Evolutionary conservation across 2,113 vertebrate genomes (phyloP), one percentile per base, ranked within the genome.

Genomic region (Diphyllodes magnificus): DNA sequence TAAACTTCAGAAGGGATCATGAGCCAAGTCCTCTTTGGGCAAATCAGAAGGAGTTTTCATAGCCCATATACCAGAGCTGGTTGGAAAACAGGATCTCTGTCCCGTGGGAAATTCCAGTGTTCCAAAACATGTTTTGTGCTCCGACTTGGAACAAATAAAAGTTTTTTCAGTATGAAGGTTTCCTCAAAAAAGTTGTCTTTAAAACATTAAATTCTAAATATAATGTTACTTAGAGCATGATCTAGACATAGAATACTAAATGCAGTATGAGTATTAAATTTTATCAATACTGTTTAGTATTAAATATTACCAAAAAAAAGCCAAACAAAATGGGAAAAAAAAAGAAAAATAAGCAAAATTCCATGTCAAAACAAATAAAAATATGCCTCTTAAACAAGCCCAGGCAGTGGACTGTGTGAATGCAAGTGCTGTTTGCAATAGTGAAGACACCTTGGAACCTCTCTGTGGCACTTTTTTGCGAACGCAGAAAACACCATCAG

Each of bases 21-120:
- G 4, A 73, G 64, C 70, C 87, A 94, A 80, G 42, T 51, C 15
- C 11, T 88, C 70, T 75, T 47, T 70, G 90, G 82, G 79, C 87
- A 90, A 90, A 47, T 73, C 33, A 59, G 76, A 86, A 94, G 51
- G n/a, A 44, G 22, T 63, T 94, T 85, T 90, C 40, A 30, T 56
- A 83, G 94, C 31, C 88, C 39, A 31, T 83, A 47, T 33, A 84
- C 20, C 47, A 88, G 71, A 73, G 22, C 0, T 64, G 27, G 20
- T 22, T 80, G 85, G 79, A 88, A 95, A 96, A 92, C 47, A 92
- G 47, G 47, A 95, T 73, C 71, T 86, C 78, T 82, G 33, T 44
- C 76, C 51, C 14, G 0, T 77, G 90, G 79, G 75, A 94, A 92
- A 93, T 86, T 86, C 61, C 54, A 80, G 19, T 24, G 18, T 39